Conservation (phyloP, 92 coral and sea anemone species). For the Epizoanthus stellaris region DNA sequence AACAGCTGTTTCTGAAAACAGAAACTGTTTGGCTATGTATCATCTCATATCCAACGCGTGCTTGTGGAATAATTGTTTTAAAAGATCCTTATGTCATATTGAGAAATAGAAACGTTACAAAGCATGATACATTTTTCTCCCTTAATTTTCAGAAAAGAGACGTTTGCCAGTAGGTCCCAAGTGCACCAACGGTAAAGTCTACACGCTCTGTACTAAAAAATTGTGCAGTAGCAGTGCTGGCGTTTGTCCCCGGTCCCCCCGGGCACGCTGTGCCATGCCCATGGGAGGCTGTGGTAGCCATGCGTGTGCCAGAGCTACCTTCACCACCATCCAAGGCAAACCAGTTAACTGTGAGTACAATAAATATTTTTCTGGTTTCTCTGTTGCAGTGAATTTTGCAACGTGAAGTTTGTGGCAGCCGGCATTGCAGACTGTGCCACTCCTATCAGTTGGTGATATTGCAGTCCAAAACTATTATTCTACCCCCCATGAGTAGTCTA, state of each 20-base stretch:
- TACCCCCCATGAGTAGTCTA: too few species aligned
- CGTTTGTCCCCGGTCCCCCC: constrained; percentile 31
- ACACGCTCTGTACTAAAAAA: constrained; percentile 15
- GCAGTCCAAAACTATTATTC: too few species aligned
- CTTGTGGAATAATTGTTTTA: too few species aligned
- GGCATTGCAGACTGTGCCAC: too few species aligned
- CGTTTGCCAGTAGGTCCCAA: constrained; percentile 1
- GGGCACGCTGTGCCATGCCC: constrained; percentile 46
- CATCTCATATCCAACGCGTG: too few species aligned
- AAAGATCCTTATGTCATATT: too few species aligned
- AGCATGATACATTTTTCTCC: background rate
- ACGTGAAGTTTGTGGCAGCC: too few species aligned
- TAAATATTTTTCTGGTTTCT: too few species aligned
- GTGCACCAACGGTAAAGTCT: constrained; percentile 5
- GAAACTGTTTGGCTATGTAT: too few species aligned
- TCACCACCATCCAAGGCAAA: constrained; percentile 28
- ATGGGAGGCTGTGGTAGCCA: constrained; percentile 28
- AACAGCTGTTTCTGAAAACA: too few species aligned
- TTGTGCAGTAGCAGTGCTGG: constrained; percentile 21
- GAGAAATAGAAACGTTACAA: background rate
- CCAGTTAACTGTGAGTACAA: constrained; percentile 24
- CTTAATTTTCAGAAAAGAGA: background rate
- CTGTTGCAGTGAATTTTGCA: too few species aligned
- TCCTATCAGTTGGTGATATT: too few species aligned
- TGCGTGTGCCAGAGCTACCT: constrained; percentile 3